phyloP scores from a whole-genome alignment of 2,888 invertebrate species.

The Slavum lentiscoides region DNA sequence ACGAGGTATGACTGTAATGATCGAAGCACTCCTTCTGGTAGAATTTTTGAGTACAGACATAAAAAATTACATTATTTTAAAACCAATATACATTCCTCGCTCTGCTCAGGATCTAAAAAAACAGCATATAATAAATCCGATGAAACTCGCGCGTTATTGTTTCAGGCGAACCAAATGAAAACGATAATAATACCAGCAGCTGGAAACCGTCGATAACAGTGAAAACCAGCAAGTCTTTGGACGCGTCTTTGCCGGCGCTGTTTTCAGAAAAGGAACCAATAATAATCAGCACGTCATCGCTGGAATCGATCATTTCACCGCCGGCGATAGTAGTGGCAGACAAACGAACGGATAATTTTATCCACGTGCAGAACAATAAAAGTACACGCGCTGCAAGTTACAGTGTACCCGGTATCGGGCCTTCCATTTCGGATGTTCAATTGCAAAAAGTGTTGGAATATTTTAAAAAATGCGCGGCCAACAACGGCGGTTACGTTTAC shows the following conservation, averaged over 20 bases:
- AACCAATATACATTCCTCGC: no score
- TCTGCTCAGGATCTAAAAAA: no score
- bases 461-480: constrained; percentile 29
- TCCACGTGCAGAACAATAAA: neutral
- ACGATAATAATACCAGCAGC: neutral
- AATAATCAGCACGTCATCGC: neutral
- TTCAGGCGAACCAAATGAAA: neutral
- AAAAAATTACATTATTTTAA: no score
- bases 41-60: no score
- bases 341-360: neutral
- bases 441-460: constrained; percentile 20
- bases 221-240: constrained; percentile 8
- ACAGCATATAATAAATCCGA: no score
- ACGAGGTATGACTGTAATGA: no score
- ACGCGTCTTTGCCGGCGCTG: neutral
- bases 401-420: constrained; percentile 30
- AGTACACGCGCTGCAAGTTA: neutral
- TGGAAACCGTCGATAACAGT: neutral
- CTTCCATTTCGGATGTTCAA: neutral
- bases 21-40: no score
- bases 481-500: constrained; percentile 41
- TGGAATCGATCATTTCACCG: constrained; percentile 5
- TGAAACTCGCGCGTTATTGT: neutral
- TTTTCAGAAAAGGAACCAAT: neutral
- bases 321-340: neutral